Evolutionary conservation across 2,797 vertebrate species (phyloP).

Genomic region (Pseudochirops cupreus): DNA sequence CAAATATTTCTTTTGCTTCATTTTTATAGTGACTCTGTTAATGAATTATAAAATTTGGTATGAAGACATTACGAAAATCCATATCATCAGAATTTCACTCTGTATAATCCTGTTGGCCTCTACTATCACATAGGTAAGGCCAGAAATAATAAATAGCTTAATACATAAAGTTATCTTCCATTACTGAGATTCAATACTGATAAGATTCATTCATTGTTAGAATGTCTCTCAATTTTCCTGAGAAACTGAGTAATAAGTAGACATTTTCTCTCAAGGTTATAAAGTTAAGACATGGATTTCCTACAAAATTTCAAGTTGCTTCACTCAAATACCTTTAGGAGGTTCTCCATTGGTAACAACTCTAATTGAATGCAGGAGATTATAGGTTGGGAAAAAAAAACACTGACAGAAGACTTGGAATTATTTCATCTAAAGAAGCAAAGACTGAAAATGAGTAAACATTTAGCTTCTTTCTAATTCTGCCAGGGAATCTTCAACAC

Average conservation of each 20-base stretch:
- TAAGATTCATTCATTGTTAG: background rate
- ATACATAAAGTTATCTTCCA: background rate
- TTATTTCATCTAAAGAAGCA: conserved; percentile 37
- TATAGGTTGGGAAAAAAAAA: conserved; percentile 42
- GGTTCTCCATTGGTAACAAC: background rate
- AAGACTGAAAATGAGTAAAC: background rate
- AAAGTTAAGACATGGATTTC: conserved; percentile 14
- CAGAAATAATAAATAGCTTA: conserved; percentile 8
- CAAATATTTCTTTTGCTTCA: conserved; percentile 10
- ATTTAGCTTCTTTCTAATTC: background rate
- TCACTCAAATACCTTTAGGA: conserved; percentile 39
- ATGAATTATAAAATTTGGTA: conserved; percentile 41
- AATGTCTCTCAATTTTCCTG: conserved; percentile 45
- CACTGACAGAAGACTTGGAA: conserved; percentile 1
- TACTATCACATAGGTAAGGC: background rate
- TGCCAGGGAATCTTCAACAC: background rate
- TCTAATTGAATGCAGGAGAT: conserved; percentile 13
- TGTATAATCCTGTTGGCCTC: background rate
- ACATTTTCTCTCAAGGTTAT: conserved; percentile 24
- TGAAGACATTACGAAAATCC: conserved; percentile 37
- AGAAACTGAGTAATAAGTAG: conserved; percentile 55
- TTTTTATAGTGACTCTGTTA: conserved; percentile 56
- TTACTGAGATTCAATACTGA: background rate
- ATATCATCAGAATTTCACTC: conserved; percentile 17
- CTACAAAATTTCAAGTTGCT: conserved; percentile 47